These are phyloP conservation scores for Drosophila cognata DNA, from an alignment of 2,888 invertebrate genomes.

Conservation along the genomic window DNA sequence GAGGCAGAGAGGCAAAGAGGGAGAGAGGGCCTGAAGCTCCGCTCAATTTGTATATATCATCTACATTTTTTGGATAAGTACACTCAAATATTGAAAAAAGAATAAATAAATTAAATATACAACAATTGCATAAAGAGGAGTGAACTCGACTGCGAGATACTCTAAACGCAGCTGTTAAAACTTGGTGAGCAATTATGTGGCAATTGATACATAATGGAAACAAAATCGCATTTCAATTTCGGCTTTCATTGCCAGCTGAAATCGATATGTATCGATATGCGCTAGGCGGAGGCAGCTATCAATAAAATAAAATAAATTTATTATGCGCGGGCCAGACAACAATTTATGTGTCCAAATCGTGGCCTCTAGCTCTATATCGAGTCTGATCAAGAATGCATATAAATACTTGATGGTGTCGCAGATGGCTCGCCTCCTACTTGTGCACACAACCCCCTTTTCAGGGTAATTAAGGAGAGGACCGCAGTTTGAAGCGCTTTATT, in stretches of 20 bases:
- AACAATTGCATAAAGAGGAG: no score
- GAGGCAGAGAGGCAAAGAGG: neutral
- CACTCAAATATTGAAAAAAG: neutral
- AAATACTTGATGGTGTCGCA: neutral
- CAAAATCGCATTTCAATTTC: neutral
- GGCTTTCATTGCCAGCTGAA: neutral
- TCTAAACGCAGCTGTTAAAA: no score
- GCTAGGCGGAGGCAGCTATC: no score
- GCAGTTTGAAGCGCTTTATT: neutral
- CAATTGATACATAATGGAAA: neutral
- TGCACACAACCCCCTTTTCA: neutral
- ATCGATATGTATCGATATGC: neutral
- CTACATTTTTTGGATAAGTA: neutral
- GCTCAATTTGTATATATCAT: neutral
- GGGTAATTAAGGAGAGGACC: neutral
- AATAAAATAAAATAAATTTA: neutral
- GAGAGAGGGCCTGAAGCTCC: neutral
- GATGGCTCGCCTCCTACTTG: neutral
- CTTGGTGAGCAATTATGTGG: neutral
- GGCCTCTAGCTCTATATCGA: neutral
- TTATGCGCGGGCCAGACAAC: neutral
- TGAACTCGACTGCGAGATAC: no score
- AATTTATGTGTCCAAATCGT: neutral
- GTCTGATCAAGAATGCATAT: neutral
- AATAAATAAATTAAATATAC: no score